phyloP scores from a whole-genome alignment of 2,888 invertebrate genomes.

The Andrena hattorfiana region DNA sequence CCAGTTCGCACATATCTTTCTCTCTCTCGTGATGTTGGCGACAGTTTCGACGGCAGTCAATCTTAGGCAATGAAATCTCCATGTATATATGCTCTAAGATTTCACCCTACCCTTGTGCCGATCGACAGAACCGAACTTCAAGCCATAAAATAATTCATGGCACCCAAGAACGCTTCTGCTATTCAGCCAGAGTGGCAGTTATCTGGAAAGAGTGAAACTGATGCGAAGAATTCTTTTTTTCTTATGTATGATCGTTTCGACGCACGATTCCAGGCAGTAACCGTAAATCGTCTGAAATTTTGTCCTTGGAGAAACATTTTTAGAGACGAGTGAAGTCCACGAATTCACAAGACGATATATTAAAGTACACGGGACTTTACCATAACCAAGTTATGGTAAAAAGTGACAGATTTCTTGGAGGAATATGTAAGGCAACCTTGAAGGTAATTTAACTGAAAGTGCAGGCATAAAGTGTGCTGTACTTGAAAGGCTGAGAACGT shows the following conservation, averaged over 20 bases:
- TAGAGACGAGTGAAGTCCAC: background rate
- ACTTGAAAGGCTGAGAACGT: background rate
- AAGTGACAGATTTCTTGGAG: conserved; percentile 11
- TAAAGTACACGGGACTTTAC: background rate
- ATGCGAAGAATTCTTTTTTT: conserved; percentile 27
- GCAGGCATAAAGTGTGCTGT: conserved; percentile 12
- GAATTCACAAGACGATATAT: conserved; percentile 24
- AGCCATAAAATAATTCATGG: conserved; percentile 31
- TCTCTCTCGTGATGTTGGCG: too few species aligned
- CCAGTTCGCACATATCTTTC: too few species aligned
- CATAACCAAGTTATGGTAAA: conserved; percentile 8
- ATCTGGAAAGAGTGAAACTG: conserved; percentile 6
- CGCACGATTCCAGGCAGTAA: background rate
- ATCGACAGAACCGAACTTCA: conserved; percentile 31
- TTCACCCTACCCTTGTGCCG: background rate
- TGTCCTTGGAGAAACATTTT: background rate
- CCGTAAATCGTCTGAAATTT: background rate
- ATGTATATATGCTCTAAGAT: too few species aligned
- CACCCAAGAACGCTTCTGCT: background rate
- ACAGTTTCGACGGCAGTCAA: too few species aligned
- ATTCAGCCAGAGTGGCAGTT: conserved; percentile 12
- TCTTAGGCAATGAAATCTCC: too few species aligned
- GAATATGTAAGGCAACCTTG: conserved; percentile 15
- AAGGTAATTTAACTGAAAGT: conserved; percentile 16
- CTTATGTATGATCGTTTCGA: too few species aligned